Conservation (phyloP, 2,888 invertebrate species). For the Mesorhabditis belari region DNA sequence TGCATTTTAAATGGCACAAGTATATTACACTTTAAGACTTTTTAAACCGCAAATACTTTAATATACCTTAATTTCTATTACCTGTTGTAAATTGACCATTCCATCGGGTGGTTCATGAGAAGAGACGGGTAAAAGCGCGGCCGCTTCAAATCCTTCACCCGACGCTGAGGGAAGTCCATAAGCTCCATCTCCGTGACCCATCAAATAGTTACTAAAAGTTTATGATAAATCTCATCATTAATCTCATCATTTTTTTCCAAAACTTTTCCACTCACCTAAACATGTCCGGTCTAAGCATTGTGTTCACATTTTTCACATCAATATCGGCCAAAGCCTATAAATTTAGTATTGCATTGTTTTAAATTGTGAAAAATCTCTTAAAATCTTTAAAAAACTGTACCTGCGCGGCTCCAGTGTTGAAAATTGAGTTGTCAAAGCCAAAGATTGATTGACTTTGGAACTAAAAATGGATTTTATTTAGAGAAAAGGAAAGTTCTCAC, state of each 20-base stretch:
- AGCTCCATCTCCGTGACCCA: conserved; percentile 19
- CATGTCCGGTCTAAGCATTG: conserved; percentile 45
- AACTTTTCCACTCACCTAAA: conserved; percentile 30
- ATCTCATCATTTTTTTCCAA: conserved; percentile 1
- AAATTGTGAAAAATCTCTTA: not conserved
- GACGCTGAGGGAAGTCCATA: conserved; percentile 31
- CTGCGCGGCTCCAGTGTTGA: conserved; percentile 37
- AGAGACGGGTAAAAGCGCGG: not conserved
- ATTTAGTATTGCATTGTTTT: not conserved
- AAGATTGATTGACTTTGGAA: conserved; percentile 18
- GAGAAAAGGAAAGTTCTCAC: too few species aligned
- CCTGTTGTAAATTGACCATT: not conserved
- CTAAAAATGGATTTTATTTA: conserved; percentile 1
- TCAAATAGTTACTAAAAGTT: conserved; percentile 32
- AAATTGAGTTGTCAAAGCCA: conserved; percentile 40
- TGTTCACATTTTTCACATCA: conserved; percentile 47
- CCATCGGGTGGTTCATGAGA: not conserved
- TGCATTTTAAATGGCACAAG: too few species aligned
- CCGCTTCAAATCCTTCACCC: conserved; percentile 1
- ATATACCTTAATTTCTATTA: too few species aligned
- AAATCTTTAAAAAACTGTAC: too few species aligned
- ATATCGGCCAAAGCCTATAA: conserved; percentile 37
- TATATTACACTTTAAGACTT: too few species aligned
- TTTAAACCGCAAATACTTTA: too few species aligned
- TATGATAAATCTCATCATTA: not conserved